Base-by-base conservation (phyloP, 2,113 vertebrate genomes). In the Lepus americanus region DNA sequence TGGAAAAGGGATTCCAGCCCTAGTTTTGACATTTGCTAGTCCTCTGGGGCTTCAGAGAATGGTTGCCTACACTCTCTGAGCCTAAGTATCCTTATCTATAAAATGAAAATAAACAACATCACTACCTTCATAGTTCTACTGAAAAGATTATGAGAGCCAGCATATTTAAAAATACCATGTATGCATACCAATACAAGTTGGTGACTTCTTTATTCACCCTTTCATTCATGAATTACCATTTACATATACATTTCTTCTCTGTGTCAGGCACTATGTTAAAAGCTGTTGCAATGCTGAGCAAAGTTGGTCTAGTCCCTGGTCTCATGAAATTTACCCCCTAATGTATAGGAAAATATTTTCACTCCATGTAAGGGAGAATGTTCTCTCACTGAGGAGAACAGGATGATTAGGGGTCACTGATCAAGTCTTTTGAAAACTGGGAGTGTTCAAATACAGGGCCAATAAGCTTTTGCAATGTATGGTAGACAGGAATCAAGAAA, bases 1-100 rank as follows among this genome's bases (percentile, higher is more conserved):
- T 77, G 36, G 61, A 51, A 96, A 94, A 80, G 61, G 33, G 44
- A 89, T 87, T 83, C 78, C 12, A 73, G 70, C 6, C 83, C 36
- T 33, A 11, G 66, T 25, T 73, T 61, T 89, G 77, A 70, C 2
- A 67, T 39, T 55, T 59, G 29, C 14, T 69, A 53, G 39, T 33
- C 73, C 49, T 70, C 25, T n/a, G n/a, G 19, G 63, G 25, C 61
- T 73, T 55, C 51, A 61, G 67, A 29, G 49, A 36, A 78, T 29
- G 31, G 27, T 2, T 25, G 23, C 9, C 44, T 89, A 27, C 5
- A 39, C 53, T 87, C 20, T 67, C n/a, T 59, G 19, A 81, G 64
- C 20, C 39, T 86, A 59, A 51, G 51, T 83, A 86, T 87, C 76
- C 29, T 88, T 78, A 79, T 19, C 27, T 78, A 31, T 79, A 90